phyloP scores from a whole-genome alignment of 2,113 vertebrate genomes.

The Poeciliopsis prolifica region DNA sequence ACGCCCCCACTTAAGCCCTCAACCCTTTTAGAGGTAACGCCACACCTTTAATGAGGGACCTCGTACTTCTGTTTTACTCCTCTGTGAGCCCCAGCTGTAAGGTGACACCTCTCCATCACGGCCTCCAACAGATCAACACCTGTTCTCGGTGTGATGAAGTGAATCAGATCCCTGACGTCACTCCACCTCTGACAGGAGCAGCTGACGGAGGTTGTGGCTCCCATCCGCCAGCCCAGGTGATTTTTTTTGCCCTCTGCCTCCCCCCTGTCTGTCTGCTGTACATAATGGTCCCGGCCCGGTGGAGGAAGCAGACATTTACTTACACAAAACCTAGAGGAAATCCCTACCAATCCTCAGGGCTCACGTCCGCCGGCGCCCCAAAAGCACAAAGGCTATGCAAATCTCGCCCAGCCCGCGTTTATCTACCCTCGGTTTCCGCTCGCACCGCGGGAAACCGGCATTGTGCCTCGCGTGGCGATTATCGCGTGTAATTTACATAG shows the following conservation, averaged over 20 bases:
- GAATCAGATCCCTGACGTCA: neutral
- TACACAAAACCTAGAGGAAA: constrained; percentile 78
- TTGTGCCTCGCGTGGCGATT: constrained; percentile 79
- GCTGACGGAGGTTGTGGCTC: constrained; percentile 59
- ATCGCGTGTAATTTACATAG: constrained; percentile 84
- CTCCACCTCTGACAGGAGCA: constrained; percentile 40
- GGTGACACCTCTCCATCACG: constrained; percentile 34
- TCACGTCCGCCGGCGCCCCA: constrained; percentile 71
- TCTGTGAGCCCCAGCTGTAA: constrained; percentile 16
- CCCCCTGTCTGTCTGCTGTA: constrained; percentile 75
- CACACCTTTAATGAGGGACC: constrained; percentile 67
- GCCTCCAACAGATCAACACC: constrained; percentile 22
- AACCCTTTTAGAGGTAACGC: constrained; percentile 37
- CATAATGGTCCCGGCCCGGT: constrained; percentile 77
- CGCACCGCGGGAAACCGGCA: constrained; percentile 78
- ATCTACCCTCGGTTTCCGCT: constrained; percentile 78
- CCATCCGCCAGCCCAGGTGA: constrained; percentile 64
- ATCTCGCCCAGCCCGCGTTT: constrained; percentile 78
- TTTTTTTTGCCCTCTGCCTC: constrained; percentile 62
- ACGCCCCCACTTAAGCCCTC: constrained; percentile 5
- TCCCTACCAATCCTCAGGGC: constrained; percentile 79
- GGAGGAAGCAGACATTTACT: constrained; percentile 82
- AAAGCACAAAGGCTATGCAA: constrained; percentile 81
- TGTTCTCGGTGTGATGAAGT: constrained; percentile 1
- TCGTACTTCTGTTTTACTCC: constrained; percentile 40